Conservation (phyloP, 2,797 vertebrate species). For the Rousettus madagascariensis region DNA sequence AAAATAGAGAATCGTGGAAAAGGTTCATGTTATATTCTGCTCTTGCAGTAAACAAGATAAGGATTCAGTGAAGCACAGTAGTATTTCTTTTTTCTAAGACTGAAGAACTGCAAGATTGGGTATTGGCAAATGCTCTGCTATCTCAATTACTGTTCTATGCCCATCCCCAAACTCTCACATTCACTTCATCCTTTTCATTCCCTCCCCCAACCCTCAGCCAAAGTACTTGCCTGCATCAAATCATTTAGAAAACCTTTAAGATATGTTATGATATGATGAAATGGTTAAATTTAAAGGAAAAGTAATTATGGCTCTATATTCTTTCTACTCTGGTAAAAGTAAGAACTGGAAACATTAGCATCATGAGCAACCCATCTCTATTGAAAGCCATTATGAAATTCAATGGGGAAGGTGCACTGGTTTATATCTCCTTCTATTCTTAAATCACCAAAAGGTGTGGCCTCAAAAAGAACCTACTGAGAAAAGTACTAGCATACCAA, state of each 20-base stretch:
- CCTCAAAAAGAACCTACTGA: constrained; percentile 45
- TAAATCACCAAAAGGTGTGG: constrained; percentile 48
- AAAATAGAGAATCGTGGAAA: constrained; percentile 48
- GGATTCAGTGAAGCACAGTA: constrained; percentile 44
- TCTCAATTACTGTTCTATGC: constrained; percentile 60
- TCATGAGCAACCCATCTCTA: neutral
- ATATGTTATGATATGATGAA: neutral
- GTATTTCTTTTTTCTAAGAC: constrained; percentile 51
- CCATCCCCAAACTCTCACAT: neutral
- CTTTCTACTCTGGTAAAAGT: neutral
- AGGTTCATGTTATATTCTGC: neutral
- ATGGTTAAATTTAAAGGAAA: constrained; percentile 22
- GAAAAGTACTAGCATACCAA: constrained; percentile 67
- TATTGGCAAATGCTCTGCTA: constrained; percentile 56
- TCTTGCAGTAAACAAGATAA: constrained; percentile 61
- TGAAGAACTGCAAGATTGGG: constrained; percentile 48
- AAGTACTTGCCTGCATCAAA: neutral
- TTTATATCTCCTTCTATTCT: neutral
- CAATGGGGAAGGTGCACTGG: neutral
- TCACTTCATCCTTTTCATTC: neutral
- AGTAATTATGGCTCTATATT: neutral
- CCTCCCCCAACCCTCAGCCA: neutral
- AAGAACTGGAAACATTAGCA: neutral
- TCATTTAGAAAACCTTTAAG: neutral
- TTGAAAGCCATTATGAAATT: neutral